Evolutionary conservation across 2,888 invertebrate genomes (phyloP).

Genomic region (Heliothis peltigera): DNA sequence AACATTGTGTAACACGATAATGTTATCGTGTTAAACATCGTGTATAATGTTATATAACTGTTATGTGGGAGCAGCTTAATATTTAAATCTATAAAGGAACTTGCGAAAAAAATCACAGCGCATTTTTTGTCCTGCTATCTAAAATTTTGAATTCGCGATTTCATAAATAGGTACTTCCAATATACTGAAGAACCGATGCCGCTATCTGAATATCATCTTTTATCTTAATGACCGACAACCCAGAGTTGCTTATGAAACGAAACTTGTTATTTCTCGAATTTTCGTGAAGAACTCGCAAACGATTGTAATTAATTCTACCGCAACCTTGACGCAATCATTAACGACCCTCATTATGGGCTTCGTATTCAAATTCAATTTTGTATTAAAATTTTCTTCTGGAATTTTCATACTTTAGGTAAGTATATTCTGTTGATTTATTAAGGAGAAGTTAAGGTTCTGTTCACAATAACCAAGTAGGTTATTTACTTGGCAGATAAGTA

Average conservation of each 20-base stretch:
- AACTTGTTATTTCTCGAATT: constrained; percentile 12
- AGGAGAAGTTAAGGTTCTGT: no score
- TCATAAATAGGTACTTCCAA: not conserved
- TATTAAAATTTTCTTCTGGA: not conserved
- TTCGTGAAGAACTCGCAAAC: constrained; percentile 22
- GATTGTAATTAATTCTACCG: constrained; percentile 37
- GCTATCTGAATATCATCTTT: not conserved
- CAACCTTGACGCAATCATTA: constrained; percentile 36
- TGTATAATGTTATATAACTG: no score
- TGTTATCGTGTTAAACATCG: no score
- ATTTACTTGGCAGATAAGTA: no score
- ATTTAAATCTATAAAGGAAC: no score
- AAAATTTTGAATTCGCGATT: no score
- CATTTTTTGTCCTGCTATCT: no score
- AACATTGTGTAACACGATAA: no score
- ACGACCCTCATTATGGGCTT: constrained; percentile 20
- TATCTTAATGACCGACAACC: constrained; percentile 2
- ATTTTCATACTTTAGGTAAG: not conserved
- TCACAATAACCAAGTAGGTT: no score
- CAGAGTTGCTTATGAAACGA: not conserved
- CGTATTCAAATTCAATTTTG: constrained; percentile 24
- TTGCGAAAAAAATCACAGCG: no score
- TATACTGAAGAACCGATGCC: not conserved
- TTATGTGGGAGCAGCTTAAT: no score
- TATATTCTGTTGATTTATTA: no score